Percentiles rank a stretch among this genome's conserved stretches.
Conservation (phyloP, 53 echinoderm and acorn worm genomes). For the Astropecten irregularis region DNA sequence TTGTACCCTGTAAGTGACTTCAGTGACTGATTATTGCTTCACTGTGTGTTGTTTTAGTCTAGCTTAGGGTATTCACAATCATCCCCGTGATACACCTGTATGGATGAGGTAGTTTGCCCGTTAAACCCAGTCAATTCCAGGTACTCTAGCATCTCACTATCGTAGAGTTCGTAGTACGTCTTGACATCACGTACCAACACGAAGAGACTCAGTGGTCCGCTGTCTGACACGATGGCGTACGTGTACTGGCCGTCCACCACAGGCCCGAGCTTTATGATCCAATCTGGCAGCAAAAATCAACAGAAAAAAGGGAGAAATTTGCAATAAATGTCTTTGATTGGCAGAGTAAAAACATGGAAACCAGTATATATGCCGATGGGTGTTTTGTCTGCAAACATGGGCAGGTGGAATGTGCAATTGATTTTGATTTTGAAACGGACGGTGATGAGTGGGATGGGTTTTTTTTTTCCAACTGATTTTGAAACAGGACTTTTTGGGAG, state of each 20-base stretch:
- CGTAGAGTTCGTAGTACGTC: conserved; percentile 52
- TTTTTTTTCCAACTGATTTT: no score
- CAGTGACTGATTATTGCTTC: no score
- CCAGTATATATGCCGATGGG: no score
- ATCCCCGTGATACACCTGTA: conserved; percentile 65
- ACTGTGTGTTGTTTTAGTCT: no score
- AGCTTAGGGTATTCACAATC: conserved; percentile 67
- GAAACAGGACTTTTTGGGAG: no score
- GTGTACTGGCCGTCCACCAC: conserved; percentile 61
- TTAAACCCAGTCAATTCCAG: conserved; percentile 62
- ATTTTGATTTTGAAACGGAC: no score
- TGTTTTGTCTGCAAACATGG: no score
- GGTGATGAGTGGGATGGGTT: no score
- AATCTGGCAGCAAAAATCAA: conserved; percentile 44
- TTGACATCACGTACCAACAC: conserved; percentile 67
- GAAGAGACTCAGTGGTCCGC: conserved; percentile 32
- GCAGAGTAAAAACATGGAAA: background rate
- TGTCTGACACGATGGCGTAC: conserved; percentile 65
- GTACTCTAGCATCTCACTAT: conserved; percentile 63
- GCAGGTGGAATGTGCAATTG: no score
- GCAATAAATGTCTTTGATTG: background rate
- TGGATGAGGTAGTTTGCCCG: conserved; percentile 27
- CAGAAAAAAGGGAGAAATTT: background rate
- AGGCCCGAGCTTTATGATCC: conserved; percentile 76
- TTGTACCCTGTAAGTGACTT: no score